Evolutionary conservation across 2,797 vertebrate genomes (phyloP), one percentile per base, ranked within the genome.

Genomic region (Salmo trutta): DNA sequence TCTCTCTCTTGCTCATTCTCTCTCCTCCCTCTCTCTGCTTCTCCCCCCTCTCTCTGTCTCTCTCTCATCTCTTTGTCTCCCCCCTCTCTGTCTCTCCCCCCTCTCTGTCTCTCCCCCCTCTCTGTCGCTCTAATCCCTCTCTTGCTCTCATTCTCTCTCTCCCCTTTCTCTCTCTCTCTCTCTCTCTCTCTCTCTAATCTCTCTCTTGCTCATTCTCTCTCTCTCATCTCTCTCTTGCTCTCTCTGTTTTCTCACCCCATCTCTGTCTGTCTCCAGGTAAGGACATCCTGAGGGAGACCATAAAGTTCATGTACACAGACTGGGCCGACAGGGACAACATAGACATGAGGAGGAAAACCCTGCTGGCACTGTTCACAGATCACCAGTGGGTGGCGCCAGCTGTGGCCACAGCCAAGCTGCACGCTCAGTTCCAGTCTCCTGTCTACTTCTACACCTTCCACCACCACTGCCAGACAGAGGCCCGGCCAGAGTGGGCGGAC

Each of bases 271-370:
- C 77, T 72, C 66, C 81, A 95, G 94, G 92, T 90, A 97, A 98
- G 92, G 97, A 98, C 76, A 96, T 97, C 88, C 90, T 99, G 2
- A 90, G 97, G 14, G 98, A 98, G 80, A 99, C 98, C 87, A 99
- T 99, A 85, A 99, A 98, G 91, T 99, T 98, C 89, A 99, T 99
- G 98, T 99, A 99, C 92, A 99, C 97, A 0, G 97, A 99, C 89
- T 99, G 98, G 98, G 98, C 98, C 0, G 97, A 99, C 90, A 92
- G 97, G 5, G 97, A 99, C 90, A 98, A 99, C 5, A 96, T 94
- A 0, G 97, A 99, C 89, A 99, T 97, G 97, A 89, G 97, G 19
- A 90, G 98, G 2, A 99, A 99, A 91, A 98, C 96, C 1, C 91
- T 99, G 16, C 86, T 99, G 84, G 97, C 98, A 0, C 94, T 99